A percentile compares a stretch with the other conserved stretches of the same genome.
These are phyloP conservation scores for Drosophila longiperda DNA, from an alignment of 2,888 invertebrate genomes.

Conservation along the genomic window DNA sequence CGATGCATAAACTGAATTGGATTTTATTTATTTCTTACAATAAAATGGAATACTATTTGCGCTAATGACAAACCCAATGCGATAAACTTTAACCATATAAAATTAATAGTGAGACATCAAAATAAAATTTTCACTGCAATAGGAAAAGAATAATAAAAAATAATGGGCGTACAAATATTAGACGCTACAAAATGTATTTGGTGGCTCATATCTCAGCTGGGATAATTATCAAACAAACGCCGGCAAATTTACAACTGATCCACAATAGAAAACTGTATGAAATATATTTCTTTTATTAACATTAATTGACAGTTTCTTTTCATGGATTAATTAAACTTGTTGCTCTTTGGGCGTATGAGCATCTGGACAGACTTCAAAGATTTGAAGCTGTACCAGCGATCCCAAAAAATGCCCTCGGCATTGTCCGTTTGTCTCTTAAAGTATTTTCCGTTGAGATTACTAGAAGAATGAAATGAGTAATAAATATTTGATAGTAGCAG, in stretches of 20 bases:
- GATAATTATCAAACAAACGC: conserved; percentile 31
- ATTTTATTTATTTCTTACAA: conserved; percentile 56
- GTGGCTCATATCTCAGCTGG: conserved; percentile 21
- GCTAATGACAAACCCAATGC: conserved; percentile 48
- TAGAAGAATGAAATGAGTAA: background rate
- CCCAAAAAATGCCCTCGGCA: conserved; percentile 89
- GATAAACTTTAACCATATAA: conserved; percentile 54
- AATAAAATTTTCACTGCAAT: background rate
- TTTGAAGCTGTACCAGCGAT: conserved; percentile 88
- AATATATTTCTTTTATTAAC: conserved; percentile 33
- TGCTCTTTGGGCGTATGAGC: conserved; percentile 86
- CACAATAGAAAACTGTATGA: conserved; percentile 16
- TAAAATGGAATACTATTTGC: conserved; percentile 61
- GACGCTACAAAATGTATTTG: conserved; percentile 19
- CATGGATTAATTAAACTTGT: conserved; percentile 20
- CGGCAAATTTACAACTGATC: conserved; percentile 37
- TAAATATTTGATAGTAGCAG: background rate
- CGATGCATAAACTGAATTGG: conserved; percentile 32
- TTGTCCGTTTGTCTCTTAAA: conserved; percentile 79
- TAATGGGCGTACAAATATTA: conserved; percentile 38
- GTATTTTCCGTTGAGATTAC: conserved; percentile 88
- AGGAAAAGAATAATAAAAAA: conserved; percentile 23
- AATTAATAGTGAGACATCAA: conserved; percentile 22
- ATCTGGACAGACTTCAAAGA: conserved; percentile 87
- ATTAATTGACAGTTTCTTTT: conserved; percentile 28